Conservation (phyloP, 2,888 invertebrate species). For the Ptycholaimellus sp. region DNA sequence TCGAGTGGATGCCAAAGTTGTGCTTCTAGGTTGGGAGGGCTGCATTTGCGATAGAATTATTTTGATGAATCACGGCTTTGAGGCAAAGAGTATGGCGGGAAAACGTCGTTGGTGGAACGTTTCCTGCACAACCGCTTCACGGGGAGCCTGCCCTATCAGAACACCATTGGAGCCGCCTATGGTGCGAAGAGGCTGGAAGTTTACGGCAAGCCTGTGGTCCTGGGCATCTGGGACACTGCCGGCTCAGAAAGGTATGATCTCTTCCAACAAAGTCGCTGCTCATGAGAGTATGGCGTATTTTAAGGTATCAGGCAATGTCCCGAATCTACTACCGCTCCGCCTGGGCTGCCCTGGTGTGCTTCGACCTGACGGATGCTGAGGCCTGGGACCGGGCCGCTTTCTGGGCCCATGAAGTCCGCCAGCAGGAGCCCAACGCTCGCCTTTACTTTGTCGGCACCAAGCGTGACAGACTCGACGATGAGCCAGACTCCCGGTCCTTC, state of each 20-base stretch:
- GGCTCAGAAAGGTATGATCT: slow-evolving; percentile 48
- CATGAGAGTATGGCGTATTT: neutral
- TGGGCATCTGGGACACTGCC: slow-evolving; percentile 52
- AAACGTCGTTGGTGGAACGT: slow-evolving; percentile 44
- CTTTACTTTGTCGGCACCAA: slow-evolving; percentile 48
- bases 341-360: slow-evolving; percentile 46
- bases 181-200: slow-evolving; percentile 39
- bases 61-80: no score
- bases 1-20: slow-evolving; percentile 42
- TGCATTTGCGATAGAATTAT: no score
- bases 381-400: slow-evolving; percentile 41
- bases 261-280: slow-evolving; percentile 9
- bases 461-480: slow-evolving; percentile 27
- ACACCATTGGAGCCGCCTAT: slow-evolving; percentile 46
- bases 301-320: slow-evolving; percentile 45
- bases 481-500: no score
- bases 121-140: slow-evolving; percentile 41
- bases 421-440: slow-evolving; percentile 42
- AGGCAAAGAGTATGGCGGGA: slow-evolving; percentile 46
- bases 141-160: slow-evolving; percentile 37
- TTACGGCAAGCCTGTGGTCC: slow-evolving; percentile 34
- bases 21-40: no score
- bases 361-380: slow-evolving; percentile 35
- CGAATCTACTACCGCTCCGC: slow-evolving; percentile 46
- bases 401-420: slow-evolving; percentile 42